Evolutionary conservation across 2,888 invertebrate species (phyloP).

Genomic region (Tyria jacobaeae): DNA sequence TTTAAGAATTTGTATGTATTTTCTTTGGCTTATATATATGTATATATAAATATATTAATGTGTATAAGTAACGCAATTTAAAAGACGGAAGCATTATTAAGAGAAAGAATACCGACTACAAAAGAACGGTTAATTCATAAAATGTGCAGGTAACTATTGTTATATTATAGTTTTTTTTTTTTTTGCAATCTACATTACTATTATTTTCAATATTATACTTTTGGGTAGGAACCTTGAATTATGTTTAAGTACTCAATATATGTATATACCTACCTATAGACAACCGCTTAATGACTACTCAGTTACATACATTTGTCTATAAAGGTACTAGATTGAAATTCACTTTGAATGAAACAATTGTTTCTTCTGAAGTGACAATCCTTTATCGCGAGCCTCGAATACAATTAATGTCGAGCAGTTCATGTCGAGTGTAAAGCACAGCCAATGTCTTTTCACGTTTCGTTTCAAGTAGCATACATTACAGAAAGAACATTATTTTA

Average conservation of each 20-base stretch:
- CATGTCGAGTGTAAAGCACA: constrained; percentile 4
- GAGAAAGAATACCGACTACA: constrained; percentile 8
- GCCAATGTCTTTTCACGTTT: constrained; percentile 1
- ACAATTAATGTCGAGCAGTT: neutral
- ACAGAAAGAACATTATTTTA: neutral
- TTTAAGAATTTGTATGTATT: constrained; percentile 5
- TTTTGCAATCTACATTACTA: constrained; percentile 68
- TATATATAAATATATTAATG: constrained; percentile 12
- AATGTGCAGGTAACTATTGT: constrained; percentile 73
- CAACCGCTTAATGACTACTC: constrained; percentile 51
- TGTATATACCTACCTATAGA: constrained; percentile 50
- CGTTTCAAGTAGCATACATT: neutral
- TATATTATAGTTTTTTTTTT: constrained; percentile 56
- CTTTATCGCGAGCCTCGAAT: neutral
- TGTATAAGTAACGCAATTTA: too few relatives aligned
- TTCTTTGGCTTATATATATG: constrained; percentile 44
- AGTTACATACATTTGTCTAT: constrained; percentile 64
- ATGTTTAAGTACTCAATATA: constrained; percentile 53
- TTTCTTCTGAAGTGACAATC: constrained; percentile 32
- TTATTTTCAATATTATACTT: constrained; percentile 64
- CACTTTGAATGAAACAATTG: constrained; percentile 53
- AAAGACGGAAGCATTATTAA: neutral
- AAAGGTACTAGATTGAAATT: constrained; percentile 63
- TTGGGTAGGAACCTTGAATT: constrained; percentile 84
- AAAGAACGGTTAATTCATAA: constrained; percentile 28